Percentiles rank a stretch among this genome's conserved stretches.
Evolutionary conservation across 1,140 invertebrate genomes (phyloP).

Genomic region (Drosophila jambulina): DNA sequence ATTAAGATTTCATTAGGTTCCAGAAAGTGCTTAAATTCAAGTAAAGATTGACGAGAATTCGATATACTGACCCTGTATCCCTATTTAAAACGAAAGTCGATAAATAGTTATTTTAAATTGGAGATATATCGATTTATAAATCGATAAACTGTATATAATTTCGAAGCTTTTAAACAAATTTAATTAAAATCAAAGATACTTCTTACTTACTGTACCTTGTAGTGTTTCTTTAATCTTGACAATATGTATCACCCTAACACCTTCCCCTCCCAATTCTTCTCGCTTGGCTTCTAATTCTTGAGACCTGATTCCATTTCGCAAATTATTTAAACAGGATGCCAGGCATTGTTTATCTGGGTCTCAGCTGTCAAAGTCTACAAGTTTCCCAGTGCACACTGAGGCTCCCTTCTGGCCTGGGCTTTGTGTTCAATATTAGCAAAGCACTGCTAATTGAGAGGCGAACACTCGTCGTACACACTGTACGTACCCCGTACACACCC

Average conservation of each 20-base stretch:
- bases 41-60: too few relatives aligned
- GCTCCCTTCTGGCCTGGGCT: not conserved
- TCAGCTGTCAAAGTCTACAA: conserved; percentile 6
- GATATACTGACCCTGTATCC: too few relatives aligned
- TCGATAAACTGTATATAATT: too few relatives aligned
- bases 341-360: conserved; percentile 17
- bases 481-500: not conserved
- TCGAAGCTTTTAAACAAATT: too few relatives aligned
- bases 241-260: not conserved
- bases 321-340: conserved; percentile 25
- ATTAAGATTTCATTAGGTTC: not conserved
- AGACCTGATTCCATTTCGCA: conserved; percentile 5
- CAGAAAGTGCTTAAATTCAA: too few relatives aligned
- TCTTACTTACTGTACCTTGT: too few relatives aligned
- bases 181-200: too few relatives aligned
- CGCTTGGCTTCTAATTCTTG: conserved; percentile 9
- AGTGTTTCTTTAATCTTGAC: not conserved
- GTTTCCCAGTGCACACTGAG: conserved; percentile 4
- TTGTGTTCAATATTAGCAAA: conserved; percentile 43
- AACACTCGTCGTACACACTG: conserved; percentile 13
- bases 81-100: too few relatives aligned
- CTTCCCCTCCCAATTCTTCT: not conserved
- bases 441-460: conserved; percentile 49
- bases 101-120: too few relatives aligned
- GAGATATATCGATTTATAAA: too few relatives aligned